These are phyloP conservation scores for Pseudochromis fuscus DNA, from an alignment of 2,797 vertebrate genomes.

Conservation along the genomic window DNA sequence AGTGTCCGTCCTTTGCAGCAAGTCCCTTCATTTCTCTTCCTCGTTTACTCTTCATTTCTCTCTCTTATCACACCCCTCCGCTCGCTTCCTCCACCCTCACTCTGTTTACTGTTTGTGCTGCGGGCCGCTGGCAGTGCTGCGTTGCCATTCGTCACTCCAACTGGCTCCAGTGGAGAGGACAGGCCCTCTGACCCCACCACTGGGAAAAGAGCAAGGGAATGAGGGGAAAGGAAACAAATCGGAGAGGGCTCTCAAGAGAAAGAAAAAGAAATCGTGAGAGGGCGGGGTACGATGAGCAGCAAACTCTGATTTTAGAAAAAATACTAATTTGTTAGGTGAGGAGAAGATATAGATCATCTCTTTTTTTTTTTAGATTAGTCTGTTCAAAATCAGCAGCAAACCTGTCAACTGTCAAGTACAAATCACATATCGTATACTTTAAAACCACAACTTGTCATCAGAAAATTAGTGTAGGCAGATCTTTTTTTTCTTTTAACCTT, in stretches of 20 bases:
- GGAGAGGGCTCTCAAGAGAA: constrained; percentile 12
- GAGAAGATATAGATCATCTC: not conserved
- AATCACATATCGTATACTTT: too few species aligned
- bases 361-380: not conserved
- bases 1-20: constrained; percentile 30
- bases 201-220: constrained; percentile 59
- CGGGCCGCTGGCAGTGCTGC: constrained; percentile 60
- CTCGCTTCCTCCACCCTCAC: constrained; percentile 55
- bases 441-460: too few species aligned
- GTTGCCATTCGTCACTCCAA: constrained; percentile 74
- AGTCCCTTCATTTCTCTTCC: constrained; percentile 27
- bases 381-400: too few species aligned
- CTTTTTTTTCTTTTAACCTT: too few species aligned
- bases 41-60: constrained; percentile 55
- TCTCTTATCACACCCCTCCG: constrained; percentile 58
- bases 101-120: constrained; percentile 68
- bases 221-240: constrained; percentile 6
- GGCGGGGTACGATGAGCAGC: not conserved
- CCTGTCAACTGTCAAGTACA: too few species aligned
- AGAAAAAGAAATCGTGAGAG: constrained; percentile 1
- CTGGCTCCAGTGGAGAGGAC: constrained; percentile 74
- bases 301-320: not conserved
- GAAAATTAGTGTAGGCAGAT: too few species aligned
- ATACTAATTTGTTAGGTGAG: too few species aligned
- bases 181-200: constrained; percentile 67